Percentiles rank a stretch among this genome's conserved stretches.
Conservation (phyloP, 2,113 vertebrate genomes). For the Protobothrops mucrosquamatus region DNA sequence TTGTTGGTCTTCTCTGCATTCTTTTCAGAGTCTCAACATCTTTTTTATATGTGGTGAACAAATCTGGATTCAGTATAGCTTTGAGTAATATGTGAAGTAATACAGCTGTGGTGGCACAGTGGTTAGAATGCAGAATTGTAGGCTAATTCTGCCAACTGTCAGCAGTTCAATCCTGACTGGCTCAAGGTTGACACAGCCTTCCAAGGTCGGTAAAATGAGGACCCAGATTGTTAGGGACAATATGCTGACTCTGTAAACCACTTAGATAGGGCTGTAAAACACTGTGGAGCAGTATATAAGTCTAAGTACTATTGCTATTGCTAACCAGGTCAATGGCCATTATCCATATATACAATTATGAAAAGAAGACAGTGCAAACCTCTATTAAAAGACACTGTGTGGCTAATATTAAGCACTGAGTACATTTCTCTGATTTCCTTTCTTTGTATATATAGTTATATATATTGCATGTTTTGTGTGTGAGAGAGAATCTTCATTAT, state of each 20-base stretch:
- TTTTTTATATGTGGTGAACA: neutral
- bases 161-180: neutral
- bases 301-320: neutral
- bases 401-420: neutral
- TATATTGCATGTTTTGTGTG: neutral
- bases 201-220: neutral
- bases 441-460: neutral
- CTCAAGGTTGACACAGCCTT: too few relatives aligned
- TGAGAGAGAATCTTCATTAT: neutral
- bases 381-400: neutral
- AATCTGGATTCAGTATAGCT: neutral
- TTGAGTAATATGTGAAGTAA: too few relatives aligned
- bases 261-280: neutral
- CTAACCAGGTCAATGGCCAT: neutral
- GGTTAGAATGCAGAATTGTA: too few relatives aligned
- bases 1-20: neutral
- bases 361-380: neutral
- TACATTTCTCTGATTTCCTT: neutral
- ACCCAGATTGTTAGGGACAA: neutral
- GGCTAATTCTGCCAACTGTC: too few relatives aligned
- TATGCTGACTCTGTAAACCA: neutral
- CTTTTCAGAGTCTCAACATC: neutral
- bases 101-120: too few relatives aligned
- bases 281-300: neutral
- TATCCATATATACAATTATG: neutral